These are phyloP conservation scores for Ficedula albicollis DNA, from an alignment of 2,797 vertebrate genomes.

Conservation along the genomic window DNA sequence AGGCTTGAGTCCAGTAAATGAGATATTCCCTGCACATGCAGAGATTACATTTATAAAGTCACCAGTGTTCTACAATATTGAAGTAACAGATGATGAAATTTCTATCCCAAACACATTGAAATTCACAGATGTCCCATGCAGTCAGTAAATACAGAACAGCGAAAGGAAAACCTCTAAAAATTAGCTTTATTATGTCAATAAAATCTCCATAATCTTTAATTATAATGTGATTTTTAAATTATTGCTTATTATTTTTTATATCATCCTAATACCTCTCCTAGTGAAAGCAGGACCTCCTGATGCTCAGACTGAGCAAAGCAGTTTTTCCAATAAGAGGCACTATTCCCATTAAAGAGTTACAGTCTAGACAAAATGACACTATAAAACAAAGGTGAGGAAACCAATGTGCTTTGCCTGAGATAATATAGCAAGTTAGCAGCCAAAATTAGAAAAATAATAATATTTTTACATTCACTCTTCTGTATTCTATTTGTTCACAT, in stretches of 20 bases:
- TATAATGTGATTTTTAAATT: background rate
- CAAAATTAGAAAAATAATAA: background rate
- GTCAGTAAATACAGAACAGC: background rate
- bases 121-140: background rate
- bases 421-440: background rate
- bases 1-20: background rate
- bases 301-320: background rate
- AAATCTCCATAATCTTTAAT: background rate
- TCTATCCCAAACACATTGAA: background rate
- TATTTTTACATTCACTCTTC: background rate
- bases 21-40: constrained; percentile 17
- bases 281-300: background rate
- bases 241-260: background rate
- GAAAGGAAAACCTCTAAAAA: background rate
- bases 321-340: background rate
- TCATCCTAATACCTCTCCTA: background rate
- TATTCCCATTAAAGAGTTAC: background rate
- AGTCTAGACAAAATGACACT: background rate
- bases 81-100: constrained; percentile 40
- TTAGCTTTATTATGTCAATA: background rate
- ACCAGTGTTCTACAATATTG: background rate
- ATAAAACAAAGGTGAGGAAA: background rate
- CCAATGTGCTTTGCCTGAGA: background rate
- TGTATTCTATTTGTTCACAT: background rate
- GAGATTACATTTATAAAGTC: background rate